Evolutionary conservation across 2,113 vertebrate genomes (phyloP), one percentile per base, ranked within the genome.

Genomic region (Sula dactylatra): DNA sequence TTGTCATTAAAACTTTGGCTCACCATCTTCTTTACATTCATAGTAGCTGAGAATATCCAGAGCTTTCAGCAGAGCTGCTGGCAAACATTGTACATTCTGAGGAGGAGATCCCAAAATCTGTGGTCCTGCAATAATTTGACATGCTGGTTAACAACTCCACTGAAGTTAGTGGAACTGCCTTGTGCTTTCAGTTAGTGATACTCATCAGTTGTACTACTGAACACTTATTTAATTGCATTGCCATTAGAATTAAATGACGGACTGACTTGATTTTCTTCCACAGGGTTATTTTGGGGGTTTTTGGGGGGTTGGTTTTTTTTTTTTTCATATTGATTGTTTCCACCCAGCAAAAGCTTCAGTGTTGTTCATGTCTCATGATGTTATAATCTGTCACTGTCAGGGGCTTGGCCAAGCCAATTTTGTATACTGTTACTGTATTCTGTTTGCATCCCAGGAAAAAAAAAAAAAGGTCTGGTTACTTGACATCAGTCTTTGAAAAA

Each of bases 231-330:
- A 4, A 36, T 55, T 45, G 5, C 13, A n/a, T 11, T 81, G 19
- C 6, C 17, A 38, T 26, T 62, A 64, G 22, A 88, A 66, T 64
- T 24, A 45, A 71, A 74, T 15, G 3, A 16, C 10, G 36, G n/a
- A 5, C 1, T 1, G 3, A 42, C 67, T 83, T 88, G 54, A 14
- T 83, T 80, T 50, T 61, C 26, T 86, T 56, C 27, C 7, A n/a
- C 8, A 8, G 11, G 0, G 0, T 25, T 59, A 3, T 32, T 70
- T 5, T 65, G 26, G 19, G 32, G 7, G 24, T 44, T 38, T 19
- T 7, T 45, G 40, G 40, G 40, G 40, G 40, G 40, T 42, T 42
- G 11, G 12, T 6, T 27, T 62, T 50, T n/a, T 49, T 34, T 36
- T 40, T 62, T 58, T 38, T 5, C 0, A 2, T 47, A 25, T 24